A percentile compares a stretch with the other conserved stretches of the same genome.
These are phyloP conservation scores for Hydriomena furcata DNA, from an alignment of 2,888 invertebrate species.

Conservation along the genomic window DNA sequence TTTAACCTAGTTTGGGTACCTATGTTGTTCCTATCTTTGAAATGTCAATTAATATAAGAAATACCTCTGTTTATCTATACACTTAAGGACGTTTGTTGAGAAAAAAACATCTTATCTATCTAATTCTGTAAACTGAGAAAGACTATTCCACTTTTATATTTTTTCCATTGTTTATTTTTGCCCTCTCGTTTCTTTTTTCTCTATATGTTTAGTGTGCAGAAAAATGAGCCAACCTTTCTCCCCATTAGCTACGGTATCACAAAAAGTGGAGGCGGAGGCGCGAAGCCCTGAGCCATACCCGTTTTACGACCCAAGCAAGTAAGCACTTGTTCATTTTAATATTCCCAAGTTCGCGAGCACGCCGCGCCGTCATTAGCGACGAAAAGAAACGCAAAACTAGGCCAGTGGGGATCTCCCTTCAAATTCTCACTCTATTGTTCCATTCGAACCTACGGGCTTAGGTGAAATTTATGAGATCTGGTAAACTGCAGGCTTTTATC, in stretches of 20 bases:
- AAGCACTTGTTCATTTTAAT: slow-evolving; percentile 82
- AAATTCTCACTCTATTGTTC: slow-evolving; percentile 71
- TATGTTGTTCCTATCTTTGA: no score
- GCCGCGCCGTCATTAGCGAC: slow-evolving; percentile 69
- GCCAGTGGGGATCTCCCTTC: slow-evolving; percentile 64
- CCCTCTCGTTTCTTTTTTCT: no score
- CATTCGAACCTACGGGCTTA: slow-evolving; percentile 13
- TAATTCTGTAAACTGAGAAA: no score
- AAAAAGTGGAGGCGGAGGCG: slow-evolving; percentile 57
- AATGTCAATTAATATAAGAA: no score
- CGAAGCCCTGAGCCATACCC: slow-evolving; percentile 68
- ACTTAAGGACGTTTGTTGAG: no score
- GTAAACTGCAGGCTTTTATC: no score
- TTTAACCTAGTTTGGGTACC: no score
- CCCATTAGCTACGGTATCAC: slow-evolving; percentile 28
- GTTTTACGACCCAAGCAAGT: slow-evolving; percentile 76
- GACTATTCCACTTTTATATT: no score
- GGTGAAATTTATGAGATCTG: slow-evolving; percentile 12
- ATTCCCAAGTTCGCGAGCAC: slow-evolving; percentile 70
- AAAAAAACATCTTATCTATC: no score
- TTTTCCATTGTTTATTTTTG: no score
- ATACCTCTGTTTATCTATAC: no score
- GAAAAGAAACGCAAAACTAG: slow-evolving; percentile 69
- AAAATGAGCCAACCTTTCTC: slow-evolving; percentile 3
- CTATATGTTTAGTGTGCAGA: background rate